Percentiles rank a stretch among this genome's conserved stretches.
Conservation (phyloP, 2,888 invertebrate species). For the Hyposoter dolosus region DNA sequence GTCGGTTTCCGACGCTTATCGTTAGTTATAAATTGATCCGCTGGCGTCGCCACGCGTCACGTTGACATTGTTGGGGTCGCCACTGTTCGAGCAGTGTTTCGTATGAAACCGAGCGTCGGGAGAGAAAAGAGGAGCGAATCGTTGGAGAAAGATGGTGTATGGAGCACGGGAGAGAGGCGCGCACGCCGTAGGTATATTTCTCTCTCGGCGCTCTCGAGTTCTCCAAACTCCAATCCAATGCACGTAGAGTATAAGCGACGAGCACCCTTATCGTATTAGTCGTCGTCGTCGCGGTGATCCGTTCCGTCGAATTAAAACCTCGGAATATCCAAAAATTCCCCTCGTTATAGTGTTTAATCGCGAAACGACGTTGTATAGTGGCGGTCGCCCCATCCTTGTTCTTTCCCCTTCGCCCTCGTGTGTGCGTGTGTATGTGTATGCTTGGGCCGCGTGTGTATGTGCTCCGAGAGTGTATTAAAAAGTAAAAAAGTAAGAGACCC, state of each 20-base stretch:
- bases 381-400: slow-evolving; percentile 52
- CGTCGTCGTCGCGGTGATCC: slow-evolving; percentile 61
- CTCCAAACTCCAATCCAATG: slow-evolving; percentile 63
- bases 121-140: slow-evolving; percentile 56
- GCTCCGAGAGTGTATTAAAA: slow-evolving; percentile 18
- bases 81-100: slow-evolving; percentile 17
- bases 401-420: slow-evolving; percentile 26
- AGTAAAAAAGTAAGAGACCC: slow-evolving; percentile 30
- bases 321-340: slow-evolving; percentile 76
- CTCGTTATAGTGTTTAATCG: slow-evolving; percentile 80
- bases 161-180: slow-evolving; percentile 72
- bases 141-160: slow-evolving; percentile 67
- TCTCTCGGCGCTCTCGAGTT: slow-evolving; percentile 70
- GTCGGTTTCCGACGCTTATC: not conserved
- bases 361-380: slow-evolving; percentile 75
- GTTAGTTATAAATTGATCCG: slow-evolving; percentile 1
- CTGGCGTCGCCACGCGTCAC: not conserved
- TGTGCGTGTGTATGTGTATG: slow-evolving; percentile 11
- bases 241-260: slow-evolving; percentile 56
- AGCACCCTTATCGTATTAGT: slow-evolving; percentile 44
- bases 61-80: not conserved
- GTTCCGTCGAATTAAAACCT: slow-evolving; percentile 82
- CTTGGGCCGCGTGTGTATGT: slow-evolving; percentile 19
- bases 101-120: slow-evolving; percentile 24
- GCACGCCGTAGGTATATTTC: slow-evolving; percentile 77